Conservation (phyloP, 2,113 vertebrate genomes). For the Atractosteus spatula region DNA sequence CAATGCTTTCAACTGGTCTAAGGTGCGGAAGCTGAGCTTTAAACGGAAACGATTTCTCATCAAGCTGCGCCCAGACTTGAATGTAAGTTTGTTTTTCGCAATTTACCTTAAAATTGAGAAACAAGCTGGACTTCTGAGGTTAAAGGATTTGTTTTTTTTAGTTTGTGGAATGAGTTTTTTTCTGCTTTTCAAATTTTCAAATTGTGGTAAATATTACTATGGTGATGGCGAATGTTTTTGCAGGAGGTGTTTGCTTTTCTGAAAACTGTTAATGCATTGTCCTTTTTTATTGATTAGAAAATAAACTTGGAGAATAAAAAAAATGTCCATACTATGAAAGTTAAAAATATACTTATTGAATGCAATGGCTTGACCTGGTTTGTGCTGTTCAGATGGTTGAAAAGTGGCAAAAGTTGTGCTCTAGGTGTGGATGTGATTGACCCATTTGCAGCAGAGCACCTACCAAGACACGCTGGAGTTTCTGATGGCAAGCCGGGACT, state of each 20-base stretch:
- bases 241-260: too few species aligned
- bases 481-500: conserved; percentile 91
- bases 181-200: too few species aligned
- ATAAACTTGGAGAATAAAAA: too few species aligned
- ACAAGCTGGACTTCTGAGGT: neutral
- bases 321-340: too few species aligned
- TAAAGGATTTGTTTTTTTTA: neutral
- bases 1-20: conserved; percentile 97
- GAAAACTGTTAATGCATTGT: too few species aligned
- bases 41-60: conserved; percentile 97
- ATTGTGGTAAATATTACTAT: too few species aligned
- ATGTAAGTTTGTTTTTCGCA: conserved; percentile 70
- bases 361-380: neutral
- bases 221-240: too few species aligned
- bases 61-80: conserved; percentile 88
- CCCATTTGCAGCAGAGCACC: conserved; percentile 68
- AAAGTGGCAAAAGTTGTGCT: neutral
- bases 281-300: too few species aligned
- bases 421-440: neutral
- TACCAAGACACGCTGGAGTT: conserved; percentile 96
- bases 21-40: conserved; percentile 97
- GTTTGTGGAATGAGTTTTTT: neutral
- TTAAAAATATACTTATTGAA: too few species aligned
- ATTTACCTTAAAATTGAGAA: neutral
- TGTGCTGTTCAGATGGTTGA: neutral